Percentiles rank a stretch among this genome's conserved stretches.
Conservation (phyloP, 2,888 invertebrate genomes). For the Hydropsyche betteni region DNA sequence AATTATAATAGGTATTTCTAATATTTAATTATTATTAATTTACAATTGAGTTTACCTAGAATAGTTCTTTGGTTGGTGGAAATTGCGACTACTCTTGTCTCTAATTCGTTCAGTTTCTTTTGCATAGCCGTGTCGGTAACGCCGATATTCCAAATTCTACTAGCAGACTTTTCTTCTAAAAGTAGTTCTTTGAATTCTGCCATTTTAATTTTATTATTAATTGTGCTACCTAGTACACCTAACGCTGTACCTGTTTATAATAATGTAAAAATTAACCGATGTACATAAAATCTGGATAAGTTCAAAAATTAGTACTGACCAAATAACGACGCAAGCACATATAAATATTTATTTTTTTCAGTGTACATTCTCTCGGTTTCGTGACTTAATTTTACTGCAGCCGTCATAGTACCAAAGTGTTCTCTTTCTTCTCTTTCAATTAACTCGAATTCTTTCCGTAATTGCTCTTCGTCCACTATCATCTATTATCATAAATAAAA, state of each 20-base stretch:
- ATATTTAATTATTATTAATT: background rate
- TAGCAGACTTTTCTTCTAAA: conserved; percentile 61
- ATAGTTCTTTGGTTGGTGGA: conserved; percentile 61
- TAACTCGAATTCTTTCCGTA: conserved; percentile 69
- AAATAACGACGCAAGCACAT: conserved; percentile 75
- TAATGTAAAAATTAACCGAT: background rate
- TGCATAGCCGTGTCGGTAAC: conserved; percentile 61
- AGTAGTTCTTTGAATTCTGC: conserved; percentile 71
- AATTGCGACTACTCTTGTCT: conserved; percentile 61
- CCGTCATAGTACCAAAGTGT: conserved; percentile 75
- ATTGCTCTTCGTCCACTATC: conserved; percentile 70
- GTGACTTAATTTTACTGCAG: conserved; percentile 81
- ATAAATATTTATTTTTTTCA: conserved; percentile 87
- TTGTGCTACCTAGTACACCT: conserved; percentile 73
- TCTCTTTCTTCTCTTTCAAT: conserved; percentile 81
- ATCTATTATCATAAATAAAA: conserved; percentile 57
- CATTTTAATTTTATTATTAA: conserved; percentile 74
- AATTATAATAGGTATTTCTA: background rate
- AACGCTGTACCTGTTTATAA: conserved; percentile 64
- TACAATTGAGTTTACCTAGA: conserved; percentile 57
- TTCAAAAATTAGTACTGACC: conserved; percentile 56
- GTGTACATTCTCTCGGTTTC: conserved; percentile 84
- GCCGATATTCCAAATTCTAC: conserved; percentile 42
- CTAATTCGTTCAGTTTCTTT: conserved; percentile 60
- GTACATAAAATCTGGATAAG: conserved; percentile 22